Evolutionary conservation across 2,888 invertebrate genomes (phyloP), one percentile per base, ranked within the genome.

Genomic region (Acronicta psi): DNA sequence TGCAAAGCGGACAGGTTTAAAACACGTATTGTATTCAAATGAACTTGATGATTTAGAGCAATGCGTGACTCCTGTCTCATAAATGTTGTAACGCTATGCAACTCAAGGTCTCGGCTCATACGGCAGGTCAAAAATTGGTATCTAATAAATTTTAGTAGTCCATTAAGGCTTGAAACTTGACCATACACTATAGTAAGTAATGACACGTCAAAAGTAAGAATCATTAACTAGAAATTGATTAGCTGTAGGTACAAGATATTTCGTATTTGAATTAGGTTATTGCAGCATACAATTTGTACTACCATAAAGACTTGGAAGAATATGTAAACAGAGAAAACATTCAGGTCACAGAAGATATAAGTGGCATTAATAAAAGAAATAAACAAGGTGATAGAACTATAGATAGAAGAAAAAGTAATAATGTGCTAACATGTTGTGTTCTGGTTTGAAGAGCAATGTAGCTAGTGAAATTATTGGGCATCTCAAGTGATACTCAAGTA

Each of bases 1-100:
- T 47, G 46, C 56, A 54, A 36, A 74, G 63, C 75, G 67, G 81
- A 83, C 85, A 83, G 80, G 80, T 83, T 78, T 73, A 43, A 79
- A 71, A 69, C 76, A 60, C 61, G 79, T 77, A 90, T 90, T 90
- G 90, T 90, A 90, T 90, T 86, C 83, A 88, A 90, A 90, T 90
- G 75, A 82, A 75, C 70, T 65, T 55, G 72, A 84, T 84, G 81
- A 86, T 86, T 83, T 83, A 85, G 84, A 85, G 72, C 80, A 79
- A 58, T 67, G 64, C 75, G 77, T 81, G 78, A 73, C 75, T 79
- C 72, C 81, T 82, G 80, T 77, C 61, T 74, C 79, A 78, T 78
- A 80, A 68, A 78, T 80, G 79, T 79, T 75, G 75, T 77, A 74
- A 78, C 69, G 67, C 71, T 57, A 57, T 69, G 55, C 20, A 29